Conservation (phyloP, 2,797 vertebrate species). For the Notolabrus celidotus region DNA sequence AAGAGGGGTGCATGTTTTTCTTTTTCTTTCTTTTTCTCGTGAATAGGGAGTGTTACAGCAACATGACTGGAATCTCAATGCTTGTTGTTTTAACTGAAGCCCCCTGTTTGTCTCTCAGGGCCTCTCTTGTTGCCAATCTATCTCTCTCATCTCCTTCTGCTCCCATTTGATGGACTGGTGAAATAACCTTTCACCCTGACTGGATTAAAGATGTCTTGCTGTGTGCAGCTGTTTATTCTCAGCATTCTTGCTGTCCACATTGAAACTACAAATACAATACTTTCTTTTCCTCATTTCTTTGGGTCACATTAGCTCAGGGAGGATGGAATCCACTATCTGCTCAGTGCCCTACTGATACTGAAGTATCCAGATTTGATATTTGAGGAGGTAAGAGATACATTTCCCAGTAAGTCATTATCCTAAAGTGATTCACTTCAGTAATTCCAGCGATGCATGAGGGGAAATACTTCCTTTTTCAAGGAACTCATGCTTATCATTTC, state of each 20-base stretch:
- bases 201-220: slow-evolving; percentile 46
- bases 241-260: neutral
- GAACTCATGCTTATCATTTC: neutral
- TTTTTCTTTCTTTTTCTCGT: slow-evolving; percentile 5
- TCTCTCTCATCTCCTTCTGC: slow-evolving; percentile 28
- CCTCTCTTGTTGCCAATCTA: slow-evolving; percentile 34
- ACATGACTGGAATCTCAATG: slow-evolving; percentile 72
- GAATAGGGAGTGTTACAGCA: slow-evolving; percentile 40
- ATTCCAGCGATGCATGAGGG: neutral
- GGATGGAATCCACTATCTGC: slow-evolving; percentile 18
- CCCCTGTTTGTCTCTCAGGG: slow-evolving; percentile 48
- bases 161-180: slow-evolving; percentile 34
- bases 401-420: neutral
- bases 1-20: neutral
- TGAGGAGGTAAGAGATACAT: neutral
- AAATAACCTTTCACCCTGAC: slow-evolving; percentile 41
- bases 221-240: slow-evolving; percentile 50
- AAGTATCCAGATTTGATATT: slow-evolving; percentile 8
- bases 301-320: slow-evolving; percentile 29
- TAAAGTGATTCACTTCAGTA: neutral
- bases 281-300: slow-evolving; percentile 23
- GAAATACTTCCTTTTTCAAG: neutral
- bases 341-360: neutral
- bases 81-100: slow-evolving; percentile 60
- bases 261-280: slow-evolving; percentile 23